Percentiles rank a stretch among this genome's conserved stretches.
Evolutionary conservation across 2,888 invertebrate species (phyloP).

Genomic region (Phymatocera aterrima): DNA sequence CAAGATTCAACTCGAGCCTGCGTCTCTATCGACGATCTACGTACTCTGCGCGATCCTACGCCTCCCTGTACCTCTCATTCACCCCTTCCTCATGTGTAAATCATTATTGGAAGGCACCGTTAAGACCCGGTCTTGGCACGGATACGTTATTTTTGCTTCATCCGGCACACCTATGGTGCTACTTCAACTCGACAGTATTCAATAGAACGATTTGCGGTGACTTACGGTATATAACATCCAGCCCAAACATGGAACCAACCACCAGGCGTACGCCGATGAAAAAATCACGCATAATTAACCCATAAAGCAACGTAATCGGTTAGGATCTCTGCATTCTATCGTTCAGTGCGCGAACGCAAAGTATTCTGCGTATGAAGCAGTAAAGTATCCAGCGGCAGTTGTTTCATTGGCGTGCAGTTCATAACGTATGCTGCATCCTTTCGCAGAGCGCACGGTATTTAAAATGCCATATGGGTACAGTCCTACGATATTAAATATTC

Average conservation of each 20-base stretch:
- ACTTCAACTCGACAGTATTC: slow-evolving; percentile 1
- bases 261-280: slow-evolving; percentile 33
- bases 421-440: slow-evolving; percentile 52
- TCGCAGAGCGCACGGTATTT: slow-evolving; percentile 38
- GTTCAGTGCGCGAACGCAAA: slow-evolving; percentile 35
- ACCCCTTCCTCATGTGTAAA: not conserved
- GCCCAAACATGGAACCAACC: slow-evolving; percentile 37
- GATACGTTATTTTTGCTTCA: slow-evolving; percentile 34
- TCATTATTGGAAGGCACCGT: slow-evolving; percentile 35
- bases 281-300: slow-evolving; percentile 66
- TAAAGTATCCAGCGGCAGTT: slow-evolving; percentile 51
- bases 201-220: slow-evolving; percentile 26
- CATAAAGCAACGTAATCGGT: slow-evolving; percentile 65
- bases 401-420: slow-evolving; percentile 55
- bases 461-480: not conserved
- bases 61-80: not conserved
- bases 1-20: not conserved
- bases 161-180: slow-evolving; percentile 40
- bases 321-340: slow-evolving; percentile 50
- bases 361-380: slow-evolving; percentile 47
- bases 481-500: slow-evolving; percentile 32
- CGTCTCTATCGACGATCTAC: slow-evolving; percentile 4
- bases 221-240: slow-evolving; percentile 31
- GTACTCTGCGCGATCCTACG: not conserved
- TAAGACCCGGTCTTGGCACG: slow-evolving; percentile 44